A percentile compares a stretch with the other conserved stretches of the same genome.
phyloP scores from a whole-genome alignment of 2,797 vertebrate genomes.

The Jordanella pulchra region DNA sequence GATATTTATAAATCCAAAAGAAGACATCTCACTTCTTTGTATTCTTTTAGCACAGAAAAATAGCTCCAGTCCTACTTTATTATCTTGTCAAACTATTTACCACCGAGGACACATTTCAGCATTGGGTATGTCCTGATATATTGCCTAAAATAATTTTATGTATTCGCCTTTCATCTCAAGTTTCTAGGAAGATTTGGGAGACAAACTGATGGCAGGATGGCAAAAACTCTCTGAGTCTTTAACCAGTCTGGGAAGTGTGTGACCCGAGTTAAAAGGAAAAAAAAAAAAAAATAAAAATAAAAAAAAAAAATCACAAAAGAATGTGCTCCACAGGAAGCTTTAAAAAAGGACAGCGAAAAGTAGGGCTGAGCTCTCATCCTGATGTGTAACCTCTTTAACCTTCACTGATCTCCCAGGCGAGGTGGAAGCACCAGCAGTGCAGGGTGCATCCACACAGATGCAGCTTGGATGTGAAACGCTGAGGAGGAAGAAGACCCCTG shows the following conservation, averaged over 20 bases:
- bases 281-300: too few species aligned
- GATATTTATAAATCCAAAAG: conserved; percentile 1
- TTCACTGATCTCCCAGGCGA: conserved; percentile 30
- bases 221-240: neutral
- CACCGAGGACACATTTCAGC: too few species aligned
- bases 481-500: conserved; percentile 57
- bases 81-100: conserved; percentile 4
- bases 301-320: conserved; percentile 1
- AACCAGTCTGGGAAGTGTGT: neutral
- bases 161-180: conserved; percentile 20
- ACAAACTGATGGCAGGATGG: conserved; percentile 7
- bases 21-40: neutral
- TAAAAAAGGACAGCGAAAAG: conserved; percentile 30
- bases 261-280: neutral
- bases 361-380: conserved; percentile 29
- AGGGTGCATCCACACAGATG: conserved; percentile 23
- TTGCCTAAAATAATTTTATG: neutral
- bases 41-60: neutral
- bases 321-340: conserved; percentile 28
- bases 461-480: conserved; percentile 61
- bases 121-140: neutral
- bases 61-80: conserved; percentile 16
- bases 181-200: conserved; percentile 17
- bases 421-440: conserved; percentile 14
- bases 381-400: conserved; percentile 53